These are phyloP conservation scores for Willowsia nigromaculata DNA, from an alignment of 2,888 invertebrate species.

Conservation along the genomic window DNA sequence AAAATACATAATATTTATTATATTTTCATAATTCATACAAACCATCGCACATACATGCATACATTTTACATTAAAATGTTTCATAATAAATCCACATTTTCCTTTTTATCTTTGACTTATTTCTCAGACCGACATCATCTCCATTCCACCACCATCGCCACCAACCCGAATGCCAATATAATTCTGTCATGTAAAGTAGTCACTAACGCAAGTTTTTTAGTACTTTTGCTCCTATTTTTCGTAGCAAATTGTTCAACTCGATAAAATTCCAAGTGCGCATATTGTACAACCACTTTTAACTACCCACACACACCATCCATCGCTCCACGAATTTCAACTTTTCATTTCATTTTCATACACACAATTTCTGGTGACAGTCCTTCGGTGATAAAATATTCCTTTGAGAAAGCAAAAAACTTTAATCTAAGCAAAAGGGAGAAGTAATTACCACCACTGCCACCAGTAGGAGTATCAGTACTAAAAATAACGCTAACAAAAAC, in stretches of 20 bases:
- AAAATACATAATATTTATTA: background rate
- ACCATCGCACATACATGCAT: background rate
- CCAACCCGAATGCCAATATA: background rate
- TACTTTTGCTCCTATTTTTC: background rate
- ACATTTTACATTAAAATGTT: background rate
- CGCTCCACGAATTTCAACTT: background rate
- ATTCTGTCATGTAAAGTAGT: background rate
- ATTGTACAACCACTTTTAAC: background rate
- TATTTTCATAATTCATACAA: constrained; percentile 8
- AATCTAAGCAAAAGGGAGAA: constrained; percentile 12
- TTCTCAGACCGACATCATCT: background rate
- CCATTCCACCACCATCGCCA: background rate
- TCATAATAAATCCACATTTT: constrained; percentile 4
- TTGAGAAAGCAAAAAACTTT: constrained; percentile 32
- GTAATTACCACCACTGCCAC: constrained; percentile 8
- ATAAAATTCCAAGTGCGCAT: background rate
- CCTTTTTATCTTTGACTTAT: background rate
- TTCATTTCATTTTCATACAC: constrained; percentile 7
- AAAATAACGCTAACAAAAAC: no score
- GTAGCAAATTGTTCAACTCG: background rate
- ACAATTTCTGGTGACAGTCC: background rate
- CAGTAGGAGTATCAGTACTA: background rate
- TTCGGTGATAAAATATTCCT: constrained; percentile 57
- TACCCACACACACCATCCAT: background rate
- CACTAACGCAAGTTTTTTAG: background rate